Conservation (phyloP, 2,888 invertebrate species). For the Arge pagana region DNA sequence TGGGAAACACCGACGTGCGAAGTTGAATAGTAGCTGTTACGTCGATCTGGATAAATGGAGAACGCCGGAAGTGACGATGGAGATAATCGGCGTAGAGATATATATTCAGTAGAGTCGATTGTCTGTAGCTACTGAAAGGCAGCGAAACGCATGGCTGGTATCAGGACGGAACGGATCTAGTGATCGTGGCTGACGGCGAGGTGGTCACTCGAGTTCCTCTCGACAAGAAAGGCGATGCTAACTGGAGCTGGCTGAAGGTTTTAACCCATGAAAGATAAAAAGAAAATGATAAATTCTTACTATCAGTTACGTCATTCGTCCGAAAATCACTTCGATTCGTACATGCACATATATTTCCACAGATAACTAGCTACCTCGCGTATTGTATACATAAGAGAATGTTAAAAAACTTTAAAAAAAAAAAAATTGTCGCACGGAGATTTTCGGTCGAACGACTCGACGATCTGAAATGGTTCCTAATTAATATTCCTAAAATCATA, state of each 20-base stretch:
- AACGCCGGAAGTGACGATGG: no score
- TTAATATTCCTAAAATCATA: slow-evolving; percentile 20
- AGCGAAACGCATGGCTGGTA: slow-evolving; percentile 60
- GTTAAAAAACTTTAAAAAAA: background rate
- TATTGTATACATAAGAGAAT: background rate
- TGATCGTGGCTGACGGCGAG: slow-evolving; percentile 67
- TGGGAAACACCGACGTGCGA: background rate
- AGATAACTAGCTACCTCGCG: no score
- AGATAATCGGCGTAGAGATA: background rate
- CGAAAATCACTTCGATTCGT: background rate
- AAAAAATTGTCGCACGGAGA: background rate
- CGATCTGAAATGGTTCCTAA: slow-evolving; percentile 17
- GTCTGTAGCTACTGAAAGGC: slow-evolving; percentile 39
- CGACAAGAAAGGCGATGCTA: slow-evolving; percentile 65
- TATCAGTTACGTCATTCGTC: slow-evolving; percentile 9
- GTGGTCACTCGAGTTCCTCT: slow-evolving; percentile 69
- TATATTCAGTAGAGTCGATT: slow-evolving; percentile 19
- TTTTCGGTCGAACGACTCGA: slow-evolving; percentile 10
- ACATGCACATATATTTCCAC: background rate
- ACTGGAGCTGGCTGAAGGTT: slow-evolving; percentile 75
- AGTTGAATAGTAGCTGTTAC: background rate
- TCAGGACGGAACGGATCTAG: slow-evolving; percentile 63
- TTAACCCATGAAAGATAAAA: slow-evolving; percentile 20
- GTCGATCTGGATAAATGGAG: no score
- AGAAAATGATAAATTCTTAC: slow-evolving; percentile 17